Conservation (phyloP, 2,797 vertebrate genomes). For the Choloepus didactylus region DNA sequence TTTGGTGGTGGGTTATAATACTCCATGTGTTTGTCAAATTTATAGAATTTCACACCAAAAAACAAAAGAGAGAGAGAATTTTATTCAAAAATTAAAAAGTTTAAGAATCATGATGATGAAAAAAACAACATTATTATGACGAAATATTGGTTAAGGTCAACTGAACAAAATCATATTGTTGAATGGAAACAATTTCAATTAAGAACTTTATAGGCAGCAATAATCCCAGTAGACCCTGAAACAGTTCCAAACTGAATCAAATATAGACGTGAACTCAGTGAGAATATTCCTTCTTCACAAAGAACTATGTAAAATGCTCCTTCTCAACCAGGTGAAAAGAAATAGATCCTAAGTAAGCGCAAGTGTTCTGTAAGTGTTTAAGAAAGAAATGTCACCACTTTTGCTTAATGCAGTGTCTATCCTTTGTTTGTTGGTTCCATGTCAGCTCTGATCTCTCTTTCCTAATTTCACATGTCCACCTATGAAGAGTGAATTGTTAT, state of each 20-base stretch:
- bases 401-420: background rate
- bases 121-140: background rate
- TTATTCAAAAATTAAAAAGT: conserved; percentile 26
- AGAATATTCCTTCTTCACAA: background rate
- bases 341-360: background rate
- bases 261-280: background rate
- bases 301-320: background rate
- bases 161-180: conserved; percentile 27
- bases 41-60: background rate
- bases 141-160: conserved; percentile 21
- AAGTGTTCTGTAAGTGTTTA: background rate
- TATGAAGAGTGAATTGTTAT: background rate
- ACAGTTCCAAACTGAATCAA: conserved; percentile 7
- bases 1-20: background rate
- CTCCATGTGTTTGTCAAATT: background rate
- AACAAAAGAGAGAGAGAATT: background rate
- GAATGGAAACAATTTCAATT: background rate
- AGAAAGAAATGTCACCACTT: background rate
- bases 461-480: background rate
- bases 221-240: background rate
- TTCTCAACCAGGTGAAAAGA: background rate
- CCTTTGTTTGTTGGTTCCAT: background rate
- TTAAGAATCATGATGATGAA: conserved; percentile 35
- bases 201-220: conserved; percentile 16
- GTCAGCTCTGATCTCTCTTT: background rate